These are phyloP conservation scores for Spea hammondii DNA, from an alignment of 2,797 vertebrate genomes.

Conservation along the genomic window DNA sequence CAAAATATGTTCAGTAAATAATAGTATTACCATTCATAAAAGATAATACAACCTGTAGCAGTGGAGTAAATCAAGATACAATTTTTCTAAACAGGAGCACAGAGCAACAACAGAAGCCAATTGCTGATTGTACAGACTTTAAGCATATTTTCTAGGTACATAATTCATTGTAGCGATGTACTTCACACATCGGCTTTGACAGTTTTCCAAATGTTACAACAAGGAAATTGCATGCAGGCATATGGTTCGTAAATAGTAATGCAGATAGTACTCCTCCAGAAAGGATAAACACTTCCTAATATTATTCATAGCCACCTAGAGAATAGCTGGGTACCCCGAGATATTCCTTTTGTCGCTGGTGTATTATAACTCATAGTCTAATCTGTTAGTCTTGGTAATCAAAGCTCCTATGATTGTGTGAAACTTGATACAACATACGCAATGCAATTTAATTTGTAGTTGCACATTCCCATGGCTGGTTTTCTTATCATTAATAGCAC, in stretches of 20 bases:
- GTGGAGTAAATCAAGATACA: neutral
- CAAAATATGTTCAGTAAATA: too few relatives aligned
- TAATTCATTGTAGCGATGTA: neutral
- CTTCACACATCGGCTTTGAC: neutral
- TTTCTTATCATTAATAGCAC: too few relatives aligned
- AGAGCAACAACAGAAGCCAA: neutral
- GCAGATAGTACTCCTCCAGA: neutral
- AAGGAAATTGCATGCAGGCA: neutral
- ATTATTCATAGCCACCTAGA: neutral
- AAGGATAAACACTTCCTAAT: neutral
- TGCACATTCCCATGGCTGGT: too few relatives aligned
- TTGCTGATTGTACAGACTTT: neutral
- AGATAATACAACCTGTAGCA: neutral
- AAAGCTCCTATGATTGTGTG: too few relatives aligned
- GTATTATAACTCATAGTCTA: too few relatives aligned
- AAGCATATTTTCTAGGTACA: neutral
- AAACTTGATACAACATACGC: too few relatives aligned
- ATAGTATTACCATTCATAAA: slow-evolving; percentile 9
- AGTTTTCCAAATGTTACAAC: neutral
- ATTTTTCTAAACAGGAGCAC: neutral
- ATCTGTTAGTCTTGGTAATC: too few relatives aligned
- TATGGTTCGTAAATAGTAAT: neutral
- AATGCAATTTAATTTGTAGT: too few relatives aligned
- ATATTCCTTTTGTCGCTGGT: too few relatives aligned
- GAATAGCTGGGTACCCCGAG: neutral